Conservation (phyloP, 2,113 vertebrate species). For the Macquaria ambigua region DNA sequence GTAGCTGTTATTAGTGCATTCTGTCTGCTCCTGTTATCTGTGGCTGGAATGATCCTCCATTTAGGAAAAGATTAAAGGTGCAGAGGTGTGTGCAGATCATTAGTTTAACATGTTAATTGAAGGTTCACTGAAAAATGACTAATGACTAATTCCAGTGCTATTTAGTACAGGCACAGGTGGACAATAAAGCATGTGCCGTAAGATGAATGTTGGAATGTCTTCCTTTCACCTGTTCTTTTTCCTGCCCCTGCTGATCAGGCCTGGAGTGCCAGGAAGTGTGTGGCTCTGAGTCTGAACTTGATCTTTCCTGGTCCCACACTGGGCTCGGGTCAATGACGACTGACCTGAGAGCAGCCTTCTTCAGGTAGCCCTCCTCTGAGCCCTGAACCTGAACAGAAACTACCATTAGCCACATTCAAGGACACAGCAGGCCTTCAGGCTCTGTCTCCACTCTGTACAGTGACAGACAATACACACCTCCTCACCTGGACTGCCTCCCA, state of each 20-base stretch:
- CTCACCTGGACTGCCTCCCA: constrained; percentile 90
- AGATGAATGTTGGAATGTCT: neutral
- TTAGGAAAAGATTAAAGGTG: neutral
- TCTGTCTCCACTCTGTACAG: rapidly evolving
- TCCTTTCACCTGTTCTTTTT: constrained; percentile 31
- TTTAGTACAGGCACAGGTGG: neutral
- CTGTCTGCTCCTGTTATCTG: no score
- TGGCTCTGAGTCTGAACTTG: neutral
- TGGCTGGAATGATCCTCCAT: neutral
- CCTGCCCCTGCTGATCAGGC: neutral
- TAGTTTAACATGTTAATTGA: neutral
- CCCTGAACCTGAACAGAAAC: constrained; percentile 57
- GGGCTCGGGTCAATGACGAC: neutral
- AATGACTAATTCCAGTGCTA: neutral
- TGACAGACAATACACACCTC: neutral
- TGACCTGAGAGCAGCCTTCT: constrained; percentile 77
- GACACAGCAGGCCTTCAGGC: neutral
- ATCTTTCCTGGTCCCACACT: neutral
- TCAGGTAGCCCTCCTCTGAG: constrained; percentile 83
- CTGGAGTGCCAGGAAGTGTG: neutral
- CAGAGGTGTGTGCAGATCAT: neutral
- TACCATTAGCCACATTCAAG: neutral
- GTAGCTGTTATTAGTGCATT: neutral
- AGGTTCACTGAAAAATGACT: neutral
- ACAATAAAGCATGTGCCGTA: neutral